phyloP scores from a whole-genome alignment of 2,797 vertebrate species.

The Spondyliosoma cantharus region DNA sequence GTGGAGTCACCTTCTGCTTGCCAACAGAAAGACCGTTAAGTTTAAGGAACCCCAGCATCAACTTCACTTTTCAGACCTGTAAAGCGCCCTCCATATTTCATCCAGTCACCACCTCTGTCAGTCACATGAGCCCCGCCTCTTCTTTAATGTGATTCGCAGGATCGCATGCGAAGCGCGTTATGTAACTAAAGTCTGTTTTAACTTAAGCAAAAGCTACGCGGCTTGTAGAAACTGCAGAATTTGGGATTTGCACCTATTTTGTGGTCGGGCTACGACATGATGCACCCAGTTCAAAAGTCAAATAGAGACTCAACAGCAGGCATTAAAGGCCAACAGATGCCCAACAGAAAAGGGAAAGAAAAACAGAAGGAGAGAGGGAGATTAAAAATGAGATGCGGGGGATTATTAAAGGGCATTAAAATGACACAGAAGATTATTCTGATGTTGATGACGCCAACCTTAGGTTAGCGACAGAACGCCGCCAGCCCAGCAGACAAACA shows the following conservation, averaged over 20 bases:
- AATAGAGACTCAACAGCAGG: conserved; percentile 62
- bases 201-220: neutral
- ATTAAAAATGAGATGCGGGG: conserved; percentile 79
- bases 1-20: too few species aligned
- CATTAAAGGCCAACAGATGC: conserved; percentile 77
- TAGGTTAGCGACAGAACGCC: conserved; percentile 66
- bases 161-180: neutral
- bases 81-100: too few species aligned
- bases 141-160: conserved; percentile 12
- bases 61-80: neutral
- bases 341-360: conserved; percentile 68
- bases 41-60: too few species aligned
- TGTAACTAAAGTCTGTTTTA: neutral
- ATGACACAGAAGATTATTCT: conserved; percentile 83
- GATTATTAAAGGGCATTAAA: conserved; percentile 84
- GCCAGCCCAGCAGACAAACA: conserved; percentile 58
- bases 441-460: conserved; percentile 61
- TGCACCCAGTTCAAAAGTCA: conserved; percentile 54
- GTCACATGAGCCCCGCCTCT: neutral
- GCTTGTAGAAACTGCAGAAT: conserved; percentile 16
- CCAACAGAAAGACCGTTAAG: too few species aligned
- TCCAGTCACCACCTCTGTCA: neutral
- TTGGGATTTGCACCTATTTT: conserved; percentile 24
- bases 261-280: conserved; percentile 31
- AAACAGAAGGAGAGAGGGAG: conserved; percentile 79